Conservation (phyloP, 2,888 invertebrate species). For the Dinocampus coccinellae region DNA sequence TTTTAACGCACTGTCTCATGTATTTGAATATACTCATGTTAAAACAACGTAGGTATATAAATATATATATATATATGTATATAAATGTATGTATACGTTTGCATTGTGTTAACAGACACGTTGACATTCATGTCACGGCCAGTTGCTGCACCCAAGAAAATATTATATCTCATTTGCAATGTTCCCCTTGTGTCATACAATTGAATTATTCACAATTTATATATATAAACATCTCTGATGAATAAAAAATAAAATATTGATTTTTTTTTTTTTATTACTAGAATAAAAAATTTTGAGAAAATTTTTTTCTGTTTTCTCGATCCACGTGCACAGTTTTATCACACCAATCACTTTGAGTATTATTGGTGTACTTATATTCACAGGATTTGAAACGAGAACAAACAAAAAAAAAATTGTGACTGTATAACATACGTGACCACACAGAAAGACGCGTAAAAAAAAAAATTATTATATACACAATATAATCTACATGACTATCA, state of each 20-base stretch:
- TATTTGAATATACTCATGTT: too few species aligned
- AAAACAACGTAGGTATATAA: background rate
- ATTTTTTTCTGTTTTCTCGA: background rate
- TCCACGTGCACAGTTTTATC: background rate
- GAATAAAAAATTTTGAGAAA: too few species aligned
- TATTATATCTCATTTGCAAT: constrained; percentile 37
- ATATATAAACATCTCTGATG: background rate
- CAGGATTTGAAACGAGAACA: background rate
- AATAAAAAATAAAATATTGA: background rate
- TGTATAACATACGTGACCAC: background rate
- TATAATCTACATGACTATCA: background rate
- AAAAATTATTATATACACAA: background rate
- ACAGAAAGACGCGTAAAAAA: background rate
- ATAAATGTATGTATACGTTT: constrained; percentile 24
- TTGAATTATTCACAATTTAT: background rate
- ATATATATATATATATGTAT: background rate
- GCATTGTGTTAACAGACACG: constrained; percentile 41
- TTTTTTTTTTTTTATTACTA: too few species aligned
- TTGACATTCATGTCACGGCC: constrained; percentile 65
- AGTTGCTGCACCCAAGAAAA: constrained; percentile 58
- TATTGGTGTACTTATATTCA: background rate
- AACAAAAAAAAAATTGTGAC: background rate
- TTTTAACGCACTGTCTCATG: constrained; percentile 50
- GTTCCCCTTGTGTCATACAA: constrained; percentile 27
- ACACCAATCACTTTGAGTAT: background rate